These are phyloP conservation scores for Drosophila rubida DNA, from an alignment of 2,888 invertebrate genomes.

Conservation along the genomic window DNA sequence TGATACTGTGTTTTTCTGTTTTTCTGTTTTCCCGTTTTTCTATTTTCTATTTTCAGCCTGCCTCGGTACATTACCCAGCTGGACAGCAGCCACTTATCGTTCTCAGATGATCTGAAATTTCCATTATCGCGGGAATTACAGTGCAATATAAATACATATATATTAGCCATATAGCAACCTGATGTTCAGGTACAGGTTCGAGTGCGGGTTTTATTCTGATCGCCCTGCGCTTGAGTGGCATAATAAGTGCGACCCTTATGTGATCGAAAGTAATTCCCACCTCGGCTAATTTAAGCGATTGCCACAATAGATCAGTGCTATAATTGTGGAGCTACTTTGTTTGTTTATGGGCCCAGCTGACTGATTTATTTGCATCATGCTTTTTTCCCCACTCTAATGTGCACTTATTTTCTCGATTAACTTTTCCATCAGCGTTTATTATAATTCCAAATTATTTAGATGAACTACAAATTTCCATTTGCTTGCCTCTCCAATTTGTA, in stretches of 20 bases:
- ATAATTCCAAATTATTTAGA: too few species aligned
- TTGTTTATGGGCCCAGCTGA: not conserved
- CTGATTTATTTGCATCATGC: not conserved
- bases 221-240: not conserved
- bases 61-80: conserved; percentile 38
- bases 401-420: too few species aligned
- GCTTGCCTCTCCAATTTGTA: too few species aligned
- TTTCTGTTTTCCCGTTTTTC: not conserved
- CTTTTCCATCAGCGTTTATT: too few species aligned
- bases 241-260: conserved; percentile 12
- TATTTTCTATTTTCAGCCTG: not conserved
- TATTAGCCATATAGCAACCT: conserved; percentile 20
- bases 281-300: not conserved
- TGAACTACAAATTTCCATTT: too few species aligned
- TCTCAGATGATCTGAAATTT: conserved; percentile 43
- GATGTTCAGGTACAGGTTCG: conserved; percentile 27
- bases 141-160: conserved; percentile 8
- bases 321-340: not conserved
- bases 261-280: conserved; percentile 1
- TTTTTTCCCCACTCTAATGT: too few species aligned
- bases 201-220: conserved; percentile 17
- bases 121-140: conserved; percentile 43
- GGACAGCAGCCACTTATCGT: conserved; percentile 40
- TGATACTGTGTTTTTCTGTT: conserved; percentile 5
- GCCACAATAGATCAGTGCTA: not conserved